Conservation (phyloP, 1,140 invertebrate species). For the Eupristina koningsbergeri region DNA sequence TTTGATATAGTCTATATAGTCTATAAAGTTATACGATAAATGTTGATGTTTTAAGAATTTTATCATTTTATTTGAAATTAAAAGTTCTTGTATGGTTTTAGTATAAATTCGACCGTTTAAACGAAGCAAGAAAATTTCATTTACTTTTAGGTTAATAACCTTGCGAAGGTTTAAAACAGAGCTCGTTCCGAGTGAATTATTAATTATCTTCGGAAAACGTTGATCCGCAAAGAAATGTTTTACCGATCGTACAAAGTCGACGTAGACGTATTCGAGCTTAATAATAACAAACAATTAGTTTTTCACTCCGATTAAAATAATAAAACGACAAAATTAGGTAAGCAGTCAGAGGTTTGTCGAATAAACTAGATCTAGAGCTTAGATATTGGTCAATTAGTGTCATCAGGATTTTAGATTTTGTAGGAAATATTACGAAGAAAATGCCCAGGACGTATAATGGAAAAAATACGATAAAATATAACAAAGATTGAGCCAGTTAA, state of each 20-base stretch:
- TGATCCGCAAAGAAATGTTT: constrained; percentile 25
- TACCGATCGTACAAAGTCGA: constrained; percentile 43
- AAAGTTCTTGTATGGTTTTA: constrained; percentile 45
- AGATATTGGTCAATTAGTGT: constrained; percentile 50
- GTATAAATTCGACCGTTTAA: constrained; percentile 25
- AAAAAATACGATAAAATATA: constrained; percentile 14
- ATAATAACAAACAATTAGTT: constrained; percentile 33
- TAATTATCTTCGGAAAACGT: constrained; percentile 30
- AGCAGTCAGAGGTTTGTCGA: constrained; percentile 29
- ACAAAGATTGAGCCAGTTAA: constrained; percentile 43
- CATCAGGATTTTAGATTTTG: constrained; percentile 44
- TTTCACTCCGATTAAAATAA: constrained; percentile 44
- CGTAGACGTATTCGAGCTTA: constrained; percentile 43
- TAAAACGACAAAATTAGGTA: constrained; percentile 2
- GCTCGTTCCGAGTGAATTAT: neutral
- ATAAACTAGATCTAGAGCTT: constrained; percentile 46
- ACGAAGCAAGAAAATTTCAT: constrained; percentile 33
- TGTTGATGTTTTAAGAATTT: constrained; percentile 54
- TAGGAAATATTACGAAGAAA: constrained; percentile 30
- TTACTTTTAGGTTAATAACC: constrained; percentile 37
- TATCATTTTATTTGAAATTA: constrained; percentile 48
- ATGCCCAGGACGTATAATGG: constrained; percentile 20
- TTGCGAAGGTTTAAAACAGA: constrained; percentile 27
- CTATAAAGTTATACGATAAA: constrained; percentile 51
- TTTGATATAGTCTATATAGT: constrained; percentile 54